Evolutionary conservation across 2,888 invertebrate genomes (phyloP), one percentile per base, ranked within the genome.

Genomic region (Dryobotodes eremita): DNA sequence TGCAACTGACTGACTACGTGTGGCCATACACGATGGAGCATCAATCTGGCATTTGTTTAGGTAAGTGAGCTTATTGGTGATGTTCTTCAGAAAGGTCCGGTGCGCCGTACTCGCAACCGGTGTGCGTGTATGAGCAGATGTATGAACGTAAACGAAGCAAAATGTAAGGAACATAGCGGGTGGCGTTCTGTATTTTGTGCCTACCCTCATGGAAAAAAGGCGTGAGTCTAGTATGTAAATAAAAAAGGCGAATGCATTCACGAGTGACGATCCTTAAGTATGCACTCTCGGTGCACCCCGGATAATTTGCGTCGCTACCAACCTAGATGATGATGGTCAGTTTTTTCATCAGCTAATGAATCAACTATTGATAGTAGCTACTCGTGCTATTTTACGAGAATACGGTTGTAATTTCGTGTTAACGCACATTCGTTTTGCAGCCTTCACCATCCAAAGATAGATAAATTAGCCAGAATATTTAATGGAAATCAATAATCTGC

Each of bases 11-110:
- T 1, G 97, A 97, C 77, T 97, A 97, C 89, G 97, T 97, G 73
- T 98, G 98, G 98, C 97, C 97, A 1, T 98, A 98, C 91, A 95
- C 95, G 36, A 97, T 97, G 87, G 97, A 98, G 87, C 97, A 97
- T 11, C 97, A 98, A 86, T 93, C 96, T 4, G 97, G 97, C 11
- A 97, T 97, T 0, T 98, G 98, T 80, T 90, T 96, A 74, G 97
- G 96, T 95, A 92, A 92, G 92, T 36, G 36, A 36, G 2, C 2
- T 36, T 36, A 62, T 36, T 62, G 4, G 11, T 36, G 23, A 36
- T 23, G 6, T 36, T 36, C 11, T 62, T 36, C 5, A 36, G 62
- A 36, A 23, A 36, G 23, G 6, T 23, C 11, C 6, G 1, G 5
- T 36, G 11, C 62, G 4, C 31, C 3, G 31, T 61, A 20, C 8